Percentiles rank a stretch among this genome's conserved stretches.
Conservation (phyloP, 2,113 vertebrate species). For the Myrmophylax atrothorax region DNA sequence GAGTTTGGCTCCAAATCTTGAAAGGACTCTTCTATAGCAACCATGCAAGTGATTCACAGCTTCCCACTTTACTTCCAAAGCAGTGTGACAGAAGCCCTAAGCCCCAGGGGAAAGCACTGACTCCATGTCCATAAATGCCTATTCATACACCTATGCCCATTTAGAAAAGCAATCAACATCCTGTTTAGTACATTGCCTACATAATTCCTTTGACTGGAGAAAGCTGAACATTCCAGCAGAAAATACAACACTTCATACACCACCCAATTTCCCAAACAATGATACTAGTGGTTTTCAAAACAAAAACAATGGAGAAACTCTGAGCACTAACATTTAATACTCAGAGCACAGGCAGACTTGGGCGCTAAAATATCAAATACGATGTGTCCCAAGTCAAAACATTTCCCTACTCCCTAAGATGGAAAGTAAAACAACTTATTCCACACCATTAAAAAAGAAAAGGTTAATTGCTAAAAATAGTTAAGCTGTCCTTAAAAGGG, state of each 20-base stretch:
- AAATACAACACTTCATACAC: not conserved
- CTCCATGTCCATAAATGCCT: not conserved
- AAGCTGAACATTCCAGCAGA: not conserved
- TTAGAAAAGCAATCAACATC: not conserved
- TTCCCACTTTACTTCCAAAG: not conserved
- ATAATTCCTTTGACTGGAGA: not conserved
- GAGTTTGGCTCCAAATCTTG: not conserved
- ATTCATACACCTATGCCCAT: too few species aligned
- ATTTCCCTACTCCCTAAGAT: not conserved
- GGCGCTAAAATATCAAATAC: not conserved
- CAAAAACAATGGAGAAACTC: not conserved
- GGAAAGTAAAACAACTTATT: not conserved
- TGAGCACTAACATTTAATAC: not conserved
- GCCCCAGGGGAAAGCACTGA: not conserved
- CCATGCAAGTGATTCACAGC: fast-evolving
- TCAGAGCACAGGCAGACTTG: not conserved
- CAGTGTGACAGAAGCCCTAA: not conserved
- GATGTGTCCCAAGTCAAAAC: not conserved
- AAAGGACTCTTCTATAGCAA: not conserved
- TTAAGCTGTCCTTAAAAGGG: not conserved
- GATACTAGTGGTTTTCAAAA: not conserved
- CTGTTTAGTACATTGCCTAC: not conserved
- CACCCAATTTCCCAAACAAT: not conserved
- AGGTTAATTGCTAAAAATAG: not conserved
- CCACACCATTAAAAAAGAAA: not conserved